Base-by-base conservation (phyloP, 2,888 invertebrate genomes). In the Bombylius discolor region DNA sequence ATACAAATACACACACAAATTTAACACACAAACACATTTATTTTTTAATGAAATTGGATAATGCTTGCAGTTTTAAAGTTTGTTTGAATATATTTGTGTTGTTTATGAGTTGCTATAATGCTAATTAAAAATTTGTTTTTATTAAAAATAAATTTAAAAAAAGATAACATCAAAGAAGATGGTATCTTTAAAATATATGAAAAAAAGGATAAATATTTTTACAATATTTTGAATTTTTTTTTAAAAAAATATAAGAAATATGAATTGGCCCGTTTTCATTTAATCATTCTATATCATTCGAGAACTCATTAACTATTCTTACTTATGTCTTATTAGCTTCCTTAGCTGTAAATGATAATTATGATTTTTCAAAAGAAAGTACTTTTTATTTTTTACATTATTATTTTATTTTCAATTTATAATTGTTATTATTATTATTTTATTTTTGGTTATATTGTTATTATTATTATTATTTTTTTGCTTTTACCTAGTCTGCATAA, bases 211-310 rank as follows among this genome's bases (percentile, higher is more conserved):
- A 11, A 11, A 9, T 47, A 11, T 47, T 47, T 47, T 31, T 8
- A 11, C n/a, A 47, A 23, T 47, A 23, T 8, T 47, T 23, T 47
- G 14, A 33, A 46, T 14, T 14, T 46, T 46, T 14, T 46, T 46
- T 14, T n/a, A 46, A 9, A 51, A 53, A 39, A 55, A 56, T 39
- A 53, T 53, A 49, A 45, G 33, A 55, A 54, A 56, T 54, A 53
- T 55, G 23, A 60, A 59, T 59, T 60, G 59, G 60, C 60, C 60
- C 60, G 60, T 58, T 56, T 55, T 60, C 60, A 60, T 60, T 58
- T 56, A 47, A 45, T 52, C 58, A 60, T 58, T 57, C 52, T 44
- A 56, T 36, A 59, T 59, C 59, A 59, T 59, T 59, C 59, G 39
- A 56, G 42, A 47, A 44, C 39, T 49, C 49, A 49, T 36, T 36